phyloP scores from a whole-genome alignment of 2,888 invertebrate genomes.

The Tinea pellionella region DNA sequence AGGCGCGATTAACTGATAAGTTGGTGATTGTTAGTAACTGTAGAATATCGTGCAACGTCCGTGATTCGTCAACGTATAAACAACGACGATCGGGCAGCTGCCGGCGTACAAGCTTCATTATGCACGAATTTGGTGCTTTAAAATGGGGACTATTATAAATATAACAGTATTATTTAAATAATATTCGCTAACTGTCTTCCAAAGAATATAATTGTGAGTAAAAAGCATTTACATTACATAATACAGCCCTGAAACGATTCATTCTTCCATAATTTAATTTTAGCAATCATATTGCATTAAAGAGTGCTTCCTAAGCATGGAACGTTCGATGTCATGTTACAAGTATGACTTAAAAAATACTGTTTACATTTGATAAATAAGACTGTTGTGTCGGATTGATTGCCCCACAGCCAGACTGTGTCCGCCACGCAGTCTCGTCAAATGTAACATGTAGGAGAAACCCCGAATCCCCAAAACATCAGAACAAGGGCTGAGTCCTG shows the following conservation, averaged over 20 bases:
- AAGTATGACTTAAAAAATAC: neutral
- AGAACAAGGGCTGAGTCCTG: neutral
- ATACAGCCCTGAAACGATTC: neutral
- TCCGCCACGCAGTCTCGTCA: neutral
- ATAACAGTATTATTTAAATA: constrained; percentile 10
- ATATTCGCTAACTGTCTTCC: constrained; percentile 10
- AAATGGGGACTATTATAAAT: constrained; percentile 9
- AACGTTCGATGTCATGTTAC: neutral
- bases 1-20: neutral
- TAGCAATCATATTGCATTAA: neutral
- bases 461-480: neutral
- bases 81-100: neutral
- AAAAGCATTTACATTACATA: constrained; percentile 6
- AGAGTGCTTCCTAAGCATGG: neutral
- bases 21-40: neutral
- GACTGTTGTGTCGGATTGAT: neutral
- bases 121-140: constrained; percentile 9
- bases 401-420: constrained; percentile 5
- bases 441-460: neutral
- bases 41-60: neutral
- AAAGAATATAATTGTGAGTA: constrained; percentile 8
- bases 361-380: neutral
- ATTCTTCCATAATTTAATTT: constrained; percentile 2
- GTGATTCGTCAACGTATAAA: neutral
- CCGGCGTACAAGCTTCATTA: neutral